phyloP scores from a whole-genome alignment of 2,888 invertebrate species.

The Vannuccia rotundouncinata region DNA sequence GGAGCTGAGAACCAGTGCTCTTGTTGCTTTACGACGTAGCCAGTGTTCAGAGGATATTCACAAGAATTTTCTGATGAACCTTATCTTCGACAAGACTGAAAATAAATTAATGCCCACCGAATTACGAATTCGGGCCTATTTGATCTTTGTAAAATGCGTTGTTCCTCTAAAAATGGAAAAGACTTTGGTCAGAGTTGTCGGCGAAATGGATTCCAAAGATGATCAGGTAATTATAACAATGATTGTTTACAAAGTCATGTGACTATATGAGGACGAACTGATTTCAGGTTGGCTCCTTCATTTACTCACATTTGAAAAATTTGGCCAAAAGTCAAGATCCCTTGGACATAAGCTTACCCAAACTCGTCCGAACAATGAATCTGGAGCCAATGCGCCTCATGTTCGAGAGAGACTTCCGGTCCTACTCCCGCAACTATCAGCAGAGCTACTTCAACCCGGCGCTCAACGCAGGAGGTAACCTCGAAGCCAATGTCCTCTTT shows the following conservation, averaged over 20 bases:
- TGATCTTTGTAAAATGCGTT: background rate
- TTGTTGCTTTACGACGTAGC: background rate
- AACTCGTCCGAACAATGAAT: background rate
- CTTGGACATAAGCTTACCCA: slow-evolving; percentile 51
- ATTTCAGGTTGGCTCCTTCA: slow-evolving; percentile 81
- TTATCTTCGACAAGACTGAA: too few relatives aligned
- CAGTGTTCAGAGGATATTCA: background rate
- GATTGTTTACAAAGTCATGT: background rate
- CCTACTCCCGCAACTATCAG: slow-evolving; percentile 72
- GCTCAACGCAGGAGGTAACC: slow-evolving; percentile 61
- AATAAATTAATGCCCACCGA: too few relatives aligned
- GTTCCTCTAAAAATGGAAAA: too few relatives aligned
- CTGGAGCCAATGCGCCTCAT: slow-evolving; percentile 47
- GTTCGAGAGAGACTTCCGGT: slow-evolving; percentile 75
- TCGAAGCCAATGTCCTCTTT: slow-evolving; percentile 53
- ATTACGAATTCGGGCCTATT: background rate
- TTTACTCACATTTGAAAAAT: slow-evolving; percentile 86
- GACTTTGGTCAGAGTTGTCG: too few relatives aligned
- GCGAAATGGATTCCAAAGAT: too few relatives aligned
- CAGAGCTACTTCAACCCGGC: background rate
- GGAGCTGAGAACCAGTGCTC: background rate
- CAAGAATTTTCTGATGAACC: too few relatives aligned
- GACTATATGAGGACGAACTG: background rate
- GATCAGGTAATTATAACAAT: background rate
- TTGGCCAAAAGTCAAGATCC: slow-evolving; percentile 76